These are phyloP conservation scores for Archaeoteleia sp. DNA, from an alignment of 2,888 invertebrate genomes.

Conservation along the genomic window DNA sequence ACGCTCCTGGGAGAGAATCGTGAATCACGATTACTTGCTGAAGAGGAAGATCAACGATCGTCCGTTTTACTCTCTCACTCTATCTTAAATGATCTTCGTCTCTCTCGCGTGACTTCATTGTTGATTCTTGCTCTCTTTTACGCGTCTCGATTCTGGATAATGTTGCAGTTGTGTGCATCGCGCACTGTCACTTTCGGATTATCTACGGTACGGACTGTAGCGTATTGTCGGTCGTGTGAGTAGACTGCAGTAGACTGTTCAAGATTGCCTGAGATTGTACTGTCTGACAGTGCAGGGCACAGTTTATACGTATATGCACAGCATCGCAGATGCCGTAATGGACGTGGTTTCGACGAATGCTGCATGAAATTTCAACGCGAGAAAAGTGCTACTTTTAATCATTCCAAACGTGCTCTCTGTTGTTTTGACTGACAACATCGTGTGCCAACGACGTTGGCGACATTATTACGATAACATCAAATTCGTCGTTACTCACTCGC, in stretches of 20 bases:
- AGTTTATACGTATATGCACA: slow-evolving; percentile 31
- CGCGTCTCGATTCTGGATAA: too few relatives aligned
- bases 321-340: slow-evolving; percentile 68
- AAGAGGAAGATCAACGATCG: too few relatives aligned
- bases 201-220: slow-evolving; percentile 20
- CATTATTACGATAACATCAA: slow-evolving; percentile 3
- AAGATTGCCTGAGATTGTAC: neutral
- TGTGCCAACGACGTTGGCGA: neutral
- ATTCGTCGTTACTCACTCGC: slow-evolving; percentile 13
- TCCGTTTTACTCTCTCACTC: too few relatives aligned
- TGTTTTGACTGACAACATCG: neutral
- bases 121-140: too few relatives aligned
- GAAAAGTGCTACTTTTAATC: too few relatives aligned
- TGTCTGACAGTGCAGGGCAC: slow-evolving; percentile 28
- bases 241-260: too few relatives aligned
- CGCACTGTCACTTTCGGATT: slow-evolving; percentile 24
- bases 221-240: slow-evolving; percentile 14
- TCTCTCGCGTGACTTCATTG: too few relatives aligned
- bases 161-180: too few relatives aligned
- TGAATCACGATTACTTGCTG: too few relatives aligned
- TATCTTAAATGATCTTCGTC: too few relatives aligned
- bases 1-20: too few relatives aligned
- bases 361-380: too few relatives aligned
- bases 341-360: slow-evolving; percentile 68
- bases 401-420: slow-evolving; percentile 14